phyloP scores from a whole-genome alignment of 2,113 vertebrate genomes.

The Caracal caracal region DNA sequence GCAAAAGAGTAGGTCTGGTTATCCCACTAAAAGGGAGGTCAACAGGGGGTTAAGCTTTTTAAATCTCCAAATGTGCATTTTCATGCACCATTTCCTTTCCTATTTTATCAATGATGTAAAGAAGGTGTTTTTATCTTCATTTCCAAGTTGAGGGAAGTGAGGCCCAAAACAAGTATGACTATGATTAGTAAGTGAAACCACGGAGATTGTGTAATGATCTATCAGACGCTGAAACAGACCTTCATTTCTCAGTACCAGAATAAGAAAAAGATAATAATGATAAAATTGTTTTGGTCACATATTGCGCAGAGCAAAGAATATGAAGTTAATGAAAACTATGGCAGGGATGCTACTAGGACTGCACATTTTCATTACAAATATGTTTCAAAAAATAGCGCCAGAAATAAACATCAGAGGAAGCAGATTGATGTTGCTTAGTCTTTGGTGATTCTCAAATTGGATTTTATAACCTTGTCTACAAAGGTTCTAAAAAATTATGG shows the following conservation, averaged over 20 bases:
- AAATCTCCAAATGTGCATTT: not conserved
- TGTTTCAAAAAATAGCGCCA: not conserved
- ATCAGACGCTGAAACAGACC: not conserved
- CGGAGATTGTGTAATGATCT: not conserved
- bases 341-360: not conserved
- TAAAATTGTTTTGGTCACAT: not conserved
- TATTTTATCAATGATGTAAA: not conserved
- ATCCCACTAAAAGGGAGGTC: accelerated
- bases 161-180: not conserved
- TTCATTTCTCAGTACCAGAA: not conserved
- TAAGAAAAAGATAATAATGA: not conserved
- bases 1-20: not conserved
- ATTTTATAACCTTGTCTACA: not conserved
- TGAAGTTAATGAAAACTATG: not conserved
- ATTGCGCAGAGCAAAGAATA: not conserved
- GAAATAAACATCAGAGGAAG: not conserved
- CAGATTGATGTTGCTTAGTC: not conserved
- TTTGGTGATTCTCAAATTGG: not conserved
- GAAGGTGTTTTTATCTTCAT: not conserved
- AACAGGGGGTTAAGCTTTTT: not conserved
- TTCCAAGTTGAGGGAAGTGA: not conserved
- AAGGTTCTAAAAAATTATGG: not conserved
- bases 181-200: not conserved
- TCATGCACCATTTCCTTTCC: not conserved
- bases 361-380: not conserved